phyloP scores from a whole-genome alignment of 2,888 invertebrate species.

The Polyommatus icarus region DNA sequence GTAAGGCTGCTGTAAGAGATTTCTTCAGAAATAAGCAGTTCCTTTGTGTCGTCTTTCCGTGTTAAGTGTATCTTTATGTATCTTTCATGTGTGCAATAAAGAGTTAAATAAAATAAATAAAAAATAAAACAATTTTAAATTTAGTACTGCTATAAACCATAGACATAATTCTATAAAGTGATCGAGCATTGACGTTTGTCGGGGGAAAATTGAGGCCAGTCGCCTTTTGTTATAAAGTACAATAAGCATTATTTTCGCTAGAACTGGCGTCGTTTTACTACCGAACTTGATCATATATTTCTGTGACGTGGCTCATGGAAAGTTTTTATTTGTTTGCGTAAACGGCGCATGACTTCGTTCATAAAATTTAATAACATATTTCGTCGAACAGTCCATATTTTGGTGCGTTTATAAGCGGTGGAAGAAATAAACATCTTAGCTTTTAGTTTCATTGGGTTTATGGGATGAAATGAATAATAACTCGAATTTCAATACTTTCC shows the following conservation, averaged over 20 bases:
- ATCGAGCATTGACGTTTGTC: conserved; percentile 4
- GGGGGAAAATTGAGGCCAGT: not conserved
- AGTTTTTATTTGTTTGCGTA: conserved; percentile 5
- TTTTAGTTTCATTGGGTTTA: not conserved
- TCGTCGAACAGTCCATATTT: not conserved
- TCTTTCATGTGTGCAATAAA: too few relatives aligned
- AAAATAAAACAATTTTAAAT: not conserved
- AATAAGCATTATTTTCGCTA: conserved; percentile 5
- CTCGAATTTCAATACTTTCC: too few relatives aligned
- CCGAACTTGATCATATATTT: conserved; percentile 13
- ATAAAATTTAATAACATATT: conserved; percentile 10
- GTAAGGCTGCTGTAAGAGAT: too few relatives aligned
- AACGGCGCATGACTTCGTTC: not conserved
- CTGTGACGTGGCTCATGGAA: conserved; percentile 2
- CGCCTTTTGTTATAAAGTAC: conserved; percentile 1
- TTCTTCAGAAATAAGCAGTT: too few relatives aligned
- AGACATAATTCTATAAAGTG: not conserved
- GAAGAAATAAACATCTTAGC: not conserved
- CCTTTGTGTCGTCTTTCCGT: too few relatives aligned
- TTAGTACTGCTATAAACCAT: not conserved
- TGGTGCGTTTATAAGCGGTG: not conserved
- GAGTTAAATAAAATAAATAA: too few relatives aligned
- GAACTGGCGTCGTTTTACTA: not conserved
- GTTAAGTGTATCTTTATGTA: too few relatives aligned
- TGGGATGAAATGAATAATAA: too few relatives aligned